Conservation (phyloP, 1,140 invertebrate genomes). For the Pseudomyrmex dendroicus region DNA sequence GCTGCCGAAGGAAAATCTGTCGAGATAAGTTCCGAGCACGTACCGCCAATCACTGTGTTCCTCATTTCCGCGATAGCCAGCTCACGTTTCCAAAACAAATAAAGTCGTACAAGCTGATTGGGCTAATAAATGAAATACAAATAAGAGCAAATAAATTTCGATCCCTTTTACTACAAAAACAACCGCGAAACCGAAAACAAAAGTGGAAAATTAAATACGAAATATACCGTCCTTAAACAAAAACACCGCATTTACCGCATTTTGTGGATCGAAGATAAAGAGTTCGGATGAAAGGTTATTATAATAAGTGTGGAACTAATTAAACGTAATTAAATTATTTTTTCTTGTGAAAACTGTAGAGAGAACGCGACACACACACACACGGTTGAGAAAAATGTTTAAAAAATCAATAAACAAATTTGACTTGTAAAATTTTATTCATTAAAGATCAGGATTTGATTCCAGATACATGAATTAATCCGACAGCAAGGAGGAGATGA, state of each 20-base stretch:
- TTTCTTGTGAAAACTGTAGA: too few species aligned
- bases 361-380: background rate
- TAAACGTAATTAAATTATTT: background rate
- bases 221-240: background rate
- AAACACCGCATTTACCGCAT: background rate
- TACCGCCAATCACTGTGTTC: conserved; percentile 63
- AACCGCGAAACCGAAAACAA: too few species aligned
- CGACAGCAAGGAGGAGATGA: background rate
- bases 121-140: conserved; percentile 42
- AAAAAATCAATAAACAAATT: conserved; percentile 6
- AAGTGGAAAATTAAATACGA: background rate
- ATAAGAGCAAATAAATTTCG: background rate
- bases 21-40: conserved; percentile 65
- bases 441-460: conserved; percentile 26
- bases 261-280: background rate
- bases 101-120: conserved; percentile 35
- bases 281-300: background rate
- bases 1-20: conserved; percentile 66
- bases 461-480: conserved; percentile 43
- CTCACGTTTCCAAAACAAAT: conserved; percentile 39
- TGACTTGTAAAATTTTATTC: conserved; percentile 26
- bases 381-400: background rate
- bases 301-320: conserved; percentile 26
- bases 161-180: conserved; percentile 2
- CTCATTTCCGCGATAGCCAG: conserved; percentile 39